Evolutionary conservation across 1,140 invertebrate genomes (phyloP), one percentile per base, ranked within the genome.

Genomic region (Lanistes nyassanus): DNA sequence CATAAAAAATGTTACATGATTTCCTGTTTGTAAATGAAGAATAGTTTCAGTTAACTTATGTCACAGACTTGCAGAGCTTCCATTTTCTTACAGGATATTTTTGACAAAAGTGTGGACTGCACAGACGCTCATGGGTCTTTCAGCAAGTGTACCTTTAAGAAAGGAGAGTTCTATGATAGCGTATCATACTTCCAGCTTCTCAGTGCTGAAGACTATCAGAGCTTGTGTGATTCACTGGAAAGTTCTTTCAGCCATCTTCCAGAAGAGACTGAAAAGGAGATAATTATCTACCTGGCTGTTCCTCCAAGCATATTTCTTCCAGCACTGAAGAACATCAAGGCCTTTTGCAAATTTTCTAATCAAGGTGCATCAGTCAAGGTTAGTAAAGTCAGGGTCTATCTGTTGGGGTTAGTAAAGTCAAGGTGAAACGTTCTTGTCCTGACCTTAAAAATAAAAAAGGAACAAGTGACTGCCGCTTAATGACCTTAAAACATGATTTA

Each of bases 201-300:
- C 0, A 26, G 31, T 42, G 74, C 42, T 13, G 74, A 66, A 31
- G 77, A 79, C 39, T 79, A 73, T 66, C 34, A 11, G 13, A 31
- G 56, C 19, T 39, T 76, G 53, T 76, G 77, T 37, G 31, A 47
- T 1, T 60, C 66, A 11, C 11, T 79, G 13, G 53, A 37, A 34
- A 16, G 36, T 13, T 60, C 42, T n/a, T 76, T 76, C 70, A 42
- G 26, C 5, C 36, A 26, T 1, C 51, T 26, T 37, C 26, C 64
- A 47, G 37, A 42, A 37, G 51, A 37, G 3, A 67, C 65, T 19
- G 37, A 70, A 4, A 79, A 79, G 65, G 79, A 83, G 21, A 66
- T 83, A n/a, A 79, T 88, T 31, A 79, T 89, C 47, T 89, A 88
- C 75, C 62, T 89, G 36, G 84, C 88, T 21, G 80, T 88, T 64